A percentile compares a stretch with the other conserved stretches of the same genome.
Conservation (phyloP, 2,888 invertebrate species). For the Cerceris ruficornis region DNA sequence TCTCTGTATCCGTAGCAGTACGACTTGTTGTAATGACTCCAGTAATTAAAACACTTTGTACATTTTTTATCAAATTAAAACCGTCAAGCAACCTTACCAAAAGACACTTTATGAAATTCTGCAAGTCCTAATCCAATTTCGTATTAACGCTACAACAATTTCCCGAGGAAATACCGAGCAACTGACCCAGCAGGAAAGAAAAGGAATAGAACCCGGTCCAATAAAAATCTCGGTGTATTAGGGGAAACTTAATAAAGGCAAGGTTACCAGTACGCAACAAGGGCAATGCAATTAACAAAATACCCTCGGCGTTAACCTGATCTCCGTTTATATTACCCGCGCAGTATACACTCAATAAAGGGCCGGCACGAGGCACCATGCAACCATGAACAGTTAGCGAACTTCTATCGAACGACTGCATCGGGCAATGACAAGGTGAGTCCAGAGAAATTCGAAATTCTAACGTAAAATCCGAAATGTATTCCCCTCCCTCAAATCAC, state of each 20-base stretch:
- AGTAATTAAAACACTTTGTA: too few species aligned
- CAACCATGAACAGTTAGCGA: too few species aligned
- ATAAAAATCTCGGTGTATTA: not conserved
- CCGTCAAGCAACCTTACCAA: too few species aligned
- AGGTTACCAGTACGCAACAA: not conserved
- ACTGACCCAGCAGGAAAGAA: not conserved
- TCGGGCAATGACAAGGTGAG: constrained; percentile 7
- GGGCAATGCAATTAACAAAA: constrained; percentile 1
- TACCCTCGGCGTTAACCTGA: not conserved
- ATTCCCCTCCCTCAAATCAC: constrained; percentile 4
- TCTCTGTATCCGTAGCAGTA: not conserved
- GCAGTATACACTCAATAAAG: not conserved
- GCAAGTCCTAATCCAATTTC: too few species aligned
- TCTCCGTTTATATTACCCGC: not conserved
- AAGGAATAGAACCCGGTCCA: not conserved
- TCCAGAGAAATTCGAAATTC: constrained; percentile 15
- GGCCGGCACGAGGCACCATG: not conserved
- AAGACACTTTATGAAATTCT: too few species aligned
- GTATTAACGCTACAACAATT: too few species aligned
- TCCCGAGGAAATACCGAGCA: not conserved
- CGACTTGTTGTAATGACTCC: not conserved
- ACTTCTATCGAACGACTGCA: too few species aligned
- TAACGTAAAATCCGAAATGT: constrained; percentile 1
- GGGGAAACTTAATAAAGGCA: not conserved
- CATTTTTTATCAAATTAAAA: too few species aligned